Conservation (phyloP, 2,113 vertebrate genomes). For the Laticauda colubrina region DNA sequence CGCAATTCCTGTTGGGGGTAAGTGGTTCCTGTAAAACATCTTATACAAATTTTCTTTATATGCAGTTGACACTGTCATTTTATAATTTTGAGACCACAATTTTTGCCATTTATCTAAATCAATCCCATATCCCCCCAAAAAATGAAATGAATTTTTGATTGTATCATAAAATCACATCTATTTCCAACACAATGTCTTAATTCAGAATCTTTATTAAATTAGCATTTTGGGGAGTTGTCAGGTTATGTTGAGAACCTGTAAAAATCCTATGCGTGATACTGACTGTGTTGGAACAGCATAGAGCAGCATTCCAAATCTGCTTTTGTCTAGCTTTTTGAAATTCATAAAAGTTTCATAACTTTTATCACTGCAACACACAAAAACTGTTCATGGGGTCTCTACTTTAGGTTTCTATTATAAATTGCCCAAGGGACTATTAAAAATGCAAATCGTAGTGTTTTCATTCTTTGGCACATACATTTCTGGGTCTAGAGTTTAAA, state of each 20-base stretch:
- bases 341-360: background rate
- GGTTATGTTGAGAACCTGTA: background rate
- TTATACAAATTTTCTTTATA: too few relatives aligned
- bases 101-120: too few relatives aligned
- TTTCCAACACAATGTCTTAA: background rate
- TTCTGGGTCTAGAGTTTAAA: background rate
- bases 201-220: background rate
- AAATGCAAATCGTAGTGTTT: background rate
- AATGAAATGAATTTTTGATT: too few relatives aligned
- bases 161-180: background rate
- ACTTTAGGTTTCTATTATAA: background rate
- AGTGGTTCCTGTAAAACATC: too few relatives aligned
- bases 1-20: too few relatives aligned
- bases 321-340: background rate
- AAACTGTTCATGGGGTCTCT: background rate
- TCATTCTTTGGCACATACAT: background rate
- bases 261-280: background rate
- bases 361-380: background rate
- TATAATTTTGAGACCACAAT: too few relatives aligned
- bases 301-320: background rate
- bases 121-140: background rate
- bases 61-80: too few relatives aligned
- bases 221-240: background rate
- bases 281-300: background rate
- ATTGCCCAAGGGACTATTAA: background rate